These are phyloP conservation scores for Rhinophrynus dorsalis DNA, from an alignment of 2,797 vertebrate species.

Conservation along the genomic window DNA sequence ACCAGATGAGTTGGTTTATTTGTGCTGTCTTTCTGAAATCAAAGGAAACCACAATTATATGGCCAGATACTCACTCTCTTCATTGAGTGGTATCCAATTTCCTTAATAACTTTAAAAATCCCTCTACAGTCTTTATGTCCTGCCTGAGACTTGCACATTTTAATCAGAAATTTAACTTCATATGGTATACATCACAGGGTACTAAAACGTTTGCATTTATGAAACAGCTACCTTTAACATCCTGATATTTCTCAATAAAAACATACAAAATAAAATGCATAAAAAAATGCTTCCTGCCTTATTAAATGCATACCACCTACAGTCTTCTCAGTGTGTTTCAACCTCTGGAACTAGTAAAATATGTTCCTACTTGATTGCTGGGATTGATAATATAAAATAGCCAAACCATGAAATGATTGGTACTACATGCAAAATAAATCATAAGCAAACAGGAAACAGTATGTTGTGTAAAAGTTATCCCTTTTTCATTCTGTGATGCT, in stretches of 20 bases:
- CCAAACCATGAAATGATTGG: background rate
- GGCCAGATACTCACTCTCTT: slow-evolving; percentile 12
- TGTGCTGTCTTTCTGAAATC: slow-evolving; percentile 11
- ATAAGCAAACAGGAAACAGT: too few relatives aligned
- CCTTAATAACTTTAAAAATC: slow-evolving; percentile 34
- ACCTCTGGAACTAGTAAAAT: background rate
- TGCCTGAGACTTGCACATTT: slow-evolving; percentile 20
- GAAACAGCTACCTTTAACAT: slow-evolving; percentile 36
- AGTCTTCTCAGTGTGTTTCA: background rate
- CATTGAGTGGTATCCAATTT: slow-evolving; percentile 35
- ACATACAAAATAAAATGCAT: background rate
- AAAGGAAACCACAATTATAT: slow-evolving; percentile 21
- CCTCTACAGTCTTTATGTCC: slow-evolving; percentile 13
- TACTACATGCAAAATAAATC: background rate
- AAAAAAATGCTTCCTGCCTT: slow-evolving; percentile 8
- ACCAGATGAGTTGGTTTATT: slow-evolving; percentile 25
- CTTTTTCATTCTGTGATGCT: too few relatives aligned
- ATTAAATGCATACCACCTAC: slow-evolving; percentile 18
- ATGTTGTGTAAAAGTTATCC: too few relatives aligned
- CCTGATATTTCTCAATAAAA: slow-evolving; percentile 16
- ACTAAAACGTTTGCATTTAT: background rate
- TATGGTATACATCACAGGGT: slow-evolving; percentile 15
- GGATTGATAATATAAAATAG: background rate
- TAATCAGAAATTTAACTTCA: slow-evolving; percentile 33
- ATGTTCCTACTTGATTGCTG: background rate